These are phyloP conservation scores for Hypocryptadius cinnamomeus DNA, from an alignment of 2,113 vertebrate species.

Conservation along the genomic window DNA sequence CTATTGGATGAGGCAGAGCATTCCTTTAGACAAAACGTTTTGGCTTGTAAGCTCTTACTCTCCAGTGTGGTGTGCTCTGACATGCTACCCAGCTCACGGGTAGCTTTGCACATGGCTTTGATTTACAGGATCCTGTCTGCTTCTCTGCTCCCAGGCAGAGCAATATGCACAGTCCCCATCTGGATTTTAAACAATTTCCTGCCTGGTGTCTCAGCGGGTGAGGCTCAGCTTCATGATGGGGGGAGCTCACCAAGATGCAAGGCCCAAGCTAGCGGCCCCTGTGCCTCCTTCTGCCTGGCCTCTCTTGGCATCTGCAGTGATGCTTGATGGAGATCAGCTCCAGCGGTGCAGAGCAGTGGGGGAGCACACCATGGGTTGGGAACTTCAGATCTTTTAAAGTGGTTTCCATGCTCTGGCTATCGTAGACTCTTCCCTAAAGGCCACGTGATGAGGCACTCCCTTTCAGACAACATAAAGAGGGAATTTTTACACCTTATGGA, in stretches of 20 bases:
- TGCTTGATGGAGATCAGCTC: neutral
- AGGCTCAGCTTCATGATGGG: neutral
- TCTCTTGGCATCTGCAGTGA: neutral
- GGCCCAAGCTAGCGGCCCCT: neutral
- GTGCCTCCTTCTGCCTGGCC: neutral
- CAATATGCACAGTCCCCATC: neutral
- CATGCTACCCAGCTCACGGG: neutral
- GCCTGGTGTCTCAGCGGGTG: neutral
- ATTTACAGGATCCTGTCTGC: neutral
- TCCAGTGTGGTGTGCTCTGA: neutral
- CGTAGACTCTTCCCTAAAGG: neutral
- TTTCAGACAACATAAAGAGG: neutral
- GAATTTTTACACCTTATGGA: neutral
- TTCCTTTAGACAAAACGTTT: neutral
- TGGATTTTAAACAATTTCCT: neutral
- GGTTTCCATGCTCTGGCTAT: neutral
- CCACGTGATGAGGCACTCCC: neutral
- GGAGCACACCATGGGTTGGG: neutral
- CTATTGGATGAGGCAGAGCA: neutral
- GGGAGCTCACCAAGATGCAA: neutral
- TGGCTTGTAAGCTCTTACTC: neutral
- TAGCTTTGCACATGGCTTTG: neutral
- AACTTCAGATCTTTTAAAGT: neutral
- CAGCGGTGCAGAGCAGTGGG: rapidly evolving
- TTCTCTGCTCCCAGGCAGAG: neutral